These are phyloP conservation scores for Falco punctatus DNA, from an alignment of 2,113 vertebrate genomes.

Conservation along the genomic window DNA sequence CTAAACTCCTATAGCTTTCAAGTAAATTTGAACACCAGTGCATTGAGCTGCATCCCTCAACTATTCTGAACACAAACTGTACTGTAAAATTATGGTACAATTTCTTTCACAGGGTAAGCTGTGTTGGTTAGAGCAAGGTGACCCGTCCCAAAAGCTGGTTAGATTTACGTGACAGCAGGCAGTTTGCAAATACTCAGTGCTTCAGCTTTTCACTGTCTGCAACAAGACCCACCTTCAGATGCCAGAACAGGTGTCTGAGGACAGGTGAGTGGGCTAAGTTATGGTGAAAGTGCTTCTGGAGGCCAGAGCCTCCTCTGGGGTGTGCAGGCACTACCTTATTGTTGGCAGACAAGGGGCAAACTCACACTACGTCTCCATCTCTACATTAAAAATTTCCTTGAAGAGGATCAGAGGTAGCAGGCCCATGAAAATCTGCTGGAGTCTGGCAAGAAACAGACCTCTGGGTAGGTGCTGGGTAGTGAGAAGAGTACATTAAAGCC, in stretches of 20 bases:
- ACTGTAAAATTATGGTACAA: background rate
- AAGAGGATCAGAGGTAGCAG: background rate
- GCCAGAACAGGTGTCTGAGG: background rate
- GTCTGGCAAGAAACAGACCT: background rate
- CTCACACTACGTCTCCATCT: background rate
- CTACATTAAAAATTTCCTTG: background rate
- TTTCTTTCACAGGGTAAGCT: background rate
- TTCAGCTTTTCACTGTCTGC: background rate
- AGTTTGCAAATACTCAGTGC: background rate
- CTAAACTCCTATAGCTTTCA: background rate
- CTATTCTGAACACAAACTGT: background rate
- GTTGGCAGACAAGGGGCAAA: background rate
- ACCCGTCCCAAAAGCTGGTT: background rate
- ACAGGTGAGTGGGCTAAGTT: background rate
- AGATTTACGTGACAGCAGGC: background rate
- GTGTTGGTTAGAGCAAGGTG: background rate
- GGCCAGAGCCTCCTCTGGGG: background rate
- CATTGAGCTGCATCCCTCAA: fast-evolving
- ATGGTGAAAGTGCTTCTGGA: background rate
- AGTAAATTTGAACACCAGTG: background rate
- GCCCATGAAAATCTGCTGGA: background rate
- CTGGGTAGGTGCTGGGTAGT: background rate
- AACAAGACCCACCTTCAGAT: background rate
- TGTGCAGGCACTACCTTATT: background rate
- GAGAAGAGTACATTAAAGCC: background rate